Evolutionary conservation across 1,140 invertebrate species (phyloP).

Genomic region (Hylaeus anthracinus): DNA sequence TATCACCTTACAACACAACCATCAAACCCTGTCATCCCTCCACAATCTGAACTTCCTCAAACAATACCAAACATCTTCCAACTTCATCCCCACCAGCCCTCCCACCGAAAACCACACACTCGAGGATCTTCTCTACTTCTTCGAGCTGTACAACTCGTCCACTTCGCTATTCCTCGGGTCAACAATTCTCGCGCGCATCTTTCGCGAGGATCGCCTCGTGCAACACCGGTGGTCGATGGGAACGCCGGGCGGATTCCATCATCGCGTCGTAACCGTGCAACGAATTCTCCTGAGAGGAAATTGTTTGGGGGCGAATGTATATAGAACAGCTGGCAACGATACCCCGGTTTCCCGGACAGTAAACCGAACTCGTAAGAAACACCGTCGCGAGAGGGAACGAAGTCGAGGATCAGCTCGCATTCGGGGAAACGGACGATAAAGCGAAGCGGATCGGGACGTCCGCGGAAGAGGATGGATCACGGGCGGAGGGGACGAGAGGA

Average conservation of each 20-base stretch:
- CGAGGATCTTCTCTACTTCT: too few species aligned
- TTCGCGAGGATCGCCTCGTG: not conserved
- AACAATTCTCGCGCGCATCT: not conserved
- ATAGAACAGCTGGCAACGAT: constrained; percentile 2
- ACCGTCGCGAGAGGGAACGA: constrained; percentile 30
- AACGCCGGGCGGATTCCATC: not conserved
- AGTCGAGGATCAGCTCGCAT: constrained; percentile 25
- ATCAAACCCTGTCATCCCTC: too few species aligned
- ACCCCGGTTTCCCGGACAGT: constrained; percentile 7
- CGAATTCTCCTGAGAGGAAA: constrained; percentile 1
- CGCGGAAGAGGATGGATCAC: constrained; percentile 59
- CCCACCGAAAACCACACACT: too few species aligned
- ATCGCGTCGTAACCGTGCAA: not conserved
- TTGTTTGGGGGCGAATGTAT: constrained; percentile 8
- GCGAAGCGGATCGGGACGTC: constrained; percentile 43
- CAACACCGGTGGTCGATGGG: not conserved
- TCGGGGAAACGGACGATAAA: constrained; percentile 54
- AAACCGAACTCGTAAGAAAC: constrained; percentile 31
- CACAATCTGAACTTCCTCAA: too few species aligned
- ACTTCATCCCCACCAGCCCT: too few species aligned
- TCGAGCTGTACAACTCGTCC: too few species aligned
- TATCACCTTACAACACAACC: too few species aligned
- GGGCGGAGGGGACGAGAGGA: constrained; percentile 22
- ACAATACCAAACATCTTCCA: too few species aligned
- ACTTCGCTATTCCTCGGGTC: not conserved